Base-by-base conservation (phyloP, 2,888 invertebrate species). In the Cantharis flavilabris region DNA sequence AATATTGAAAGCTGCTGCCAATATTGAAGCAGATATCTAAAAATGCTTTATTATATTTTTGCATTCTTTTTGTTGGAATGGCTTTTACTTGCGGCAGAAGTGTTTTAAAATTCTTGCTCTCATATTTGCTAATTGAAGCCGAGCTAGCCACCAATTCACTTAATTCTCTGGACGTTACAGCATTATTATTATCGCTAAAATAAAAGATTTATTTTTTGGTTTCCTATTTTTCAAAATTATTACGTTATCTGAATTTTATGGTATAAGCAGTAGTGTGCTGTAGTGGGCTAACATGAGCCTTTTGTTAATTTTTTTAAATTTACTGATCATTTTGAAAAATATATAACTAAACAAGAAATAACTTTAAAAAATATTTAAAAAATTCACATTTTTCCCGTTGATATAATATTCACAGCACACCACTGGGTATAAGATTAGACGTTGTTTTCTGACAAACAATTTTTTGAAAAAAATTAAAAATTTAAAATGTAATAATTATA, bases 1-100 rank as follows among this genome's bases (percentile, higher is more conserved):
- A 78, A 92, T 88, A 84, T 91, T 91, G 83, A 90, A 91, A 18
- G 90, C 89, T 1, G 90, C 90, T 9, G 90, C 89, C 62, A 90
- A 86, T 69, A 90, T 85, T 80, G 90, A 89, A n/a, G 90, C 90
- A 20, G 86, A 82, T 64, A 91, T 89, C 91, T 91, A 83, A 3
- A 81, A 73, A 71, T 75, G 20, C 49, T 18, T 14, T 69, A 20
- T 26, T 20, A 69, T 11, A 14, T 16, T 9, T 69, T 30, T 30
- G 18, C 2, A 63, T 70, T n/a, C 3, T 26, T 67, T 20, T 13
- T 2, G n/a, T 49, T 49, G 7, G n/a, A 9, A n/a, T 49, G 49
- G n/a, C 23, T 81, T 84, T 84, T 83, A 89, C 90, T 85, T 90
- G 90, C 64, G 90, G 90, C 73, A 88, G 80, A 28, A 90, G 84